Evolutionary conservation across 2,888 invertebrate species (phyloP), one percentile per base, ranked within the genome.

Genomic region (Lagria hirta): DNA sequence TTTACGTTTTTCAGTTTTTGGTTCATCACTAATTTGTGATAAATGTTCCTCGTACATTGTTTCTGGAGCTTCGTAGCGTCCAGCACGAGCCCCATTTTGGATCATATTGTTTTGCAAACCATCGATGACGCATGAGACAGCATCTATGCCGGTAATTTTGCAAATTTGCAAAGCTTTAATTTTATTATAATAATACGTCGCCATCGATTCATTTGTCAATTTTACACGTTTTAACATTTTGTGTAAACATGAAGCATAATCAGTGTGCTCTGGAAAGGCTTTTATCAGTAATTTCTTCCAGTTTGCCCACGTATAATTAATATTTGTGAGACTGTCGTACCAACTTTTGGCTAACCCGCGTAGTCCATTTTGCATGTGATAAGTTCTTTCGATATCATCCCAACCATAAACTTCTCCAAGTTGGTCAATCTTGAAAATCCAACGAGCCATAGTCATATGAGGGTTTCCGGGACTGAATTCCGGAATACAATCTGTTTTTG

Each of bases 361-460:
- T 10, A 58, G 27, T 6, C 51, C 11, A 1, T 47, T 41, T 24
- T 52, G 50, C 49, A 56, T 49, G 15, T 57, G 43, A 16, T 49
- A 53, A 6, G 49, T 43, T 2, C 33, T 49, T 4, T 45, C 48
- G 4, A 23, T 16, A 10, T 57, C 50, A 34, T 52, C 46, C 50
- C 56, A 54, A 6, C 23, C 15, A 35, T 52, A 53, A 2, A 56
- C 35, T 4, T 14, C 17, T 15, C 28, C 46, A 5, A 58, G 15
- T 32, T 58, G 48, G 2, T 58, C 56, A 17, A 58, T 50, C 35
- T 57, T 57, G 3, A 42, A 35, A 2, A 57, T 5, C 54, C 56
- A 53, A 20, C 46, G 49, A 4, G 7, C 2, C n/a, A n/a, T n/a
- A n/a, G n/a, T n/a, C n/a, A n/a, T n/a, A n/a, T n/a, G n/a, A n/a